Base-by-base conservation (phyloP, 2,113 vertebrate species). In the Geothlypis trichas region DNA sequence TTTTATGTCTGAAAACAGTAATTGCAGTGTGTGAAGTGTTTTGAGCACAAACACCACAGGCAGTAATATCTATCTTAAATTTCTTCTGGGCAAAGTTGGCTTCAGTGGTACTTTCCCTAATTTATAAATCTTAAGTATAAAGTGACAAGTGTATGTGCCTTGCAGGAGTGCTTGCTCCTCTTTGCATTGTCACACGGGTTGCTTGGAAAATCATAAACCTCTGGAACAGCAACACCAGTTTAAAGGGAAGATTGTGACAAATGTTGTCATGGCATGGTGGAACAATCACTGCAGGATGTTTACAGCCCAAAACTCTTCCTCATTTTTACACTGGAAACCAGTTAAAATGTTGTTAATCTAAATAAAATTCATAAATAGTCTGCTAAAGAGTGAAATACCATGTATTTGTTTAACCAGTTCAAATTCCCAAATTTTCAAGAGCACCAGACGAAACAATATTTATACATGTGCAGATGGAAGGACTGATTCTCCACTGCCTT, bases 21-120 rank as follows among this genome's bases (percentile, higher is more conserved):
- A 96, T 96, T 96, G 95, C 47, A 52, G 59, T 81, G 39, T 95
- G 90, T 87, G 86, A 94, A 96, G 44, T 87, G 61, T 94, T 98
- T 84, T 85, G 89, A 97, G 87, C 51, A 69, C 80, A 88, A 96
- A 94, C 28, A 42, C 87, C 91, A 93, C 62, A 95, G 95, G 89
- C 88, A 93, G 66, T 90, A 97, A 96, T 95, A 95, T 93, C 94
- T 67, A 80, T 66, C 94, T 97, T 96, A 95, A 97, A 96, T 87
- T 87, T 68, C 84, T 96, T 96, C 89, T 95, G 31, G 66, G 73
- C 93, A 96, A 87, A 97, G 72, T 83, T 96, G 80, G 79, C 92
- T 95, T 94, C 95, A 96, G 94, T 92, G 97, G 96, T 94, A 66
- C 66, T 13, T 81, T 96, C 63, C 19, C 58, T 95, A 82, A 96